Evolutionary conservation across 2,113 vertebrate genomes (phyloP).

Genomic region (Spea multiplicata): DNA sequence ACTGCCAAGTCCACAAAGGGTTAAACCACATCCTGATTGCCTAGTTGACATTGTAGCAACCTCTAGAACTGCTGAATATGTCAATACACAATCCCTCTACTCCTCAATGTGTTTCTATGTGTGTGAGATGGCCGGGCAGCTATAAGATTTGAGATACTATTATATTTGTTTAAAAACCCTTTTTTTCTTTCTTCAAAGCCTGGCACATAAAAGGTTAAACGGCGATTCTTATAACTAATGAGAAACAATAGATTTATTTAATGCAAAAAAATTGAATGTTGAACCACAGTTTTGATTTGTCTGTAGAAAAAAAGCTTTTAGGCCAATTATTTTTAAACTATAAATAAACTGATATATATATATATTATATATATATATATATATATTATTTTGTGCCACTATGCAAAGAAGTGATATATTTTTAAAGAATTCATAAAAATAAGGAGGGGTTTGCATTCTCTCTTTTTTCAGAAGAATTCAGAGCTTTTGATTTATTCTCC

Average conservation of each 20-base stretch:
- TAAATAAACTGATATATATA: background rate
- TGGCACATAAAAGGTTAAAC: conserved; percentile 12
- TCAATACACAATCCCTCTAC: conserved; percentile 1
- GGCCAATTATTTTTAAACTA: background rate
- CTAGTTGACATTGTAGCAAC: conserved; percentile 26
- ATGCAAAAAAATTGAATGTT: conserved; percentile 10
- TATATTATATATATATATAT: background rate
- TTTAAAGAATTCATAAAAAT: background rate
- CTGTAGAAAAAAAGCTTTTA: conserved; percentile 18
- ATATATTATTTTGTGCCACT: background rate
- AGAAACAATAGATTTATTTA: background rate
- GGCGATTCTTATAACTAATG: background rate
- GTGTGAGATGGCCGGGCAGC: background rate
- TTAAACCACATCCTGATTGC: conserved; percentile 1
- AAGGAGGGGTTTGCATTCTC: conserved; percentile 1
- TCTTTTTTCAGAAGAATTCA: background rate
- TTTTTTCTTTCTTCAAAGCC: background rate
- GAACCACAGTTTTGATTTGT: conserved; percentile 7
- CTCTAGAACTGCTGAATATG: conserved; percentile 37
- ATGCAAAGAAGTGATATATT: too few relatives aligned
- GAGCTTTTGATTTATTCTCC: background rate
- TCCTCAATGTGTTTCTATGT: conserved; percentile 13
- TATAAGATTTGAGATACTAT: background rate
- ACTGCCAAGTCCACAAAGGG: background rate
- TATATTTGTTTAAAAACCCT: background rate